Base-by-base conservation (phyloP, 2,113 vertebrate species). In the Apaloderma vittatum region DNA sequence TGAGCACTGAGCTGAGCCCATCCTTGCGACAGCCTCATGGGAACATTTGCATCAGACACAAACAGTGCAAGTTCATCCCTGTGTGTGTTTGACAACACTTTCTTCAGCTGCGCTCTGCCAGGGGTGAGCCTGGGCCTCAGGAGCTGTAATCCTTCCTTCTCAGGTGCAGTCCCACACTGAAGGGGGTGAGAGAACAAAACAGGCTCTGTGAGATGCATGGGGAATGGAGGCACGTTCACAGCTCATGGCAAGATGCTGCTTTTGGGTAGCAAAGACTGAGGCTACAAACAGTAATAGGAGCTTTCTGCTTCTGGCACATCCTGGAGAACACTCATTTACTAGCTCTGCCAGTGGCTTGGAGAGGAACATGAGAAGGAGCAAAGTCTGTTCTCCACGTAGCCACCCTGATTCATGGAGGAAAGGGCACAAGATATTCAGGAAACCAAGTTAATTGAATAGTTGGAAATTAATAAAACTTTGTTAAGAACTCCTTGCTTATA, bases 31-130 rank as follows among this genome's bases (percentile, higher is more conserved):
- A 74, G 3, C 13, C n/a, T 45, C 57, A 34, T 17, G 27, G 57
- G 54, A 72, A 30, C 7, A 49, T 83, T 72, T 94, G n/a, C 82
- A 76, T 88, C 54, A 58, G 45, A 83, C 13, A 83, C 63, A 91
- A 94, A 82, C n/a, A 22, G 34, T 57, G 58, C n/a, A 70, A 88
- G 78, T 4, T 93, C 88, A 95, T 83, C 88, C n/a, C 62, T 54
- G 62, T 12, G 67, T 68, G 71, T 88, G 70, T 91, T 89, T 91
- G 81, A 93, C 81, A 85, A 54, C 57, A 32, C 6, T 87, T 78
- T 61, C 81, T 37, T 81, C 65, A 48, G 43, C 65, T 90, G 61
- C 0, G 0, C 26, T 74, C 48, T 93, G 48, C 34, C 84, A 65
- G 29, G 29, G 36, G 52, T 62, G 36, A 85, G 5, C 36, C 59